Conservation (phyloP, 2,797 vertebrate genomes). For the Chelidonichthys spinosus region DNA sequence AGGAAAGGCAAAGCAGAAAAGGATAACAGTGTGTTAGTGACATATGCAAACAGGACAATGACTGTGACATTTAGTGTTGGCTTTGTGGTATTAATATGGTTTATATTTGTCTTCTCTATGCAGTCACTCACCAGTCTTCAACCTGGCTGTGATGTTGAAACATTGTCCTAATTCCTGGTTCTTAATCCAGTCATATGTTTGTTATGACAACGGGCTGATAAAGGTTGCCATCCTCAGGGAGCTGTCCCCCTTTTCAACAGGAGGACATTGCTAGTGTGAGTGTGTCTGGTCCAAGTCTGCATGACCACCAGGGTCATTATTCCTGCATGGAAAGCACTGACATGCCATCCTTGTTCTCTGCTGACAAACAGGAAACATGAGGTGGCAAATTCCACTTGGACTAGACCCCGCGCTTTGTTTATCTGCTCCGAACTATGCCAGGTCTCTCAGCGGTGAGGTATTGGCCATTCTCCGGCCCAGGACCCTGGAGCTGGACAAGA, state of each 20-base stretch:
- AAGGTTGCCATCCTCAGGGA: slow-evolving; percentile 33
- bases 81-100: background rate
- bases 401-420: slow-evolving; percentile 53
- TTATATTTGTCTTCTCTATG: slow-evolving; percentile 36
- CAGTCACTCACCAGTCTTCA: background rate
- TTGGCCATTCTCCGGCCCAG: background rate
- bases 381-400: slow-evolving; percentile 41
- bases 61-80: slow-evolving; percentile 1
- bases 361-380: slow-evolving; percentile 26
- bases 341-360: background rate
- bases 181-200: slow-evolving; percentile 49
- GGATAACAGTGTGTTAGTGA: background rate
- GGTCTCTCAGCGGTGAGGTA: slow-evolving; percentile 27
- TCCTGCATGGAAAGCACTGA: background rate
- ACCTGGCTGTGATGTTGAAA: slow-evolving; percentile 29
- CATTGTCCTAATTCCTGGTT: slow-evolving; percentile 19
- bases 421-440: slow-evolving; percentile 37
- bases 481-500: slow-evolving; percentile 40
- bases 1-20: too few relatives aligned
- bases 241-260: slow-evolving; percentile 37
- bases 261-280: slow-evolving; percentile 6
- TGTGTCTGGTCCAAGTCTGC: background rate
- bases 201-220: slow-evolving; percentile 71
- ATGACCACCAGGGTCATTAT: slow-evolving; percentile 11
- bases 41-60: background rate